A percentile compares a stretch with the other conserved stretches of the same genome.
phyloP scores from a whole-genome alignment of 2,113 vertebrate genomes.

The Ramphastos sulfuratus region DNA sequence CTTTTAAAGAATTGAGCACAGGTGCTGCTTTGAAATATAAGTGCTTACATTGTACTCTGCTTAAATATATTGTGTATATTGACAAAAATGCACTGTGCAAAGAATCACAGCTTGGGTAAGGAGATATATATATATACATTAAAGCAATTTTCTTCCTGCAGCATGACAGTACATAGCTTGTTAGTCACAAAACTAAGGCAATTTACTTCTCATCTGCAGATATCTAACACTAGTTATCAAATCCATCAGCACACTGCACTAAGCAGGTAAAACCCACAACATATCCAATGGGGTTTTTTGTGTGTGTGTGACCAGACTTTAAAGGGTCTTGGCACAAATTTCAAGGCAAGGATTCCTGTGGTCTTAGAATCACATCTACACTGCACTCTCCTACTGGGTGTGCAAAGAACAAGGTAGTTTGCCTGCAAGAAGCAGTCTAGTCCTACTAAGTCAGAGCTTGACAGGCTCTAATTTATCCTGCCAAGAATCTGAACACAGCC shows the following conservation, averaged over 20 bases:
- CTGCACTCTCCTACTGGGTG: background rate
- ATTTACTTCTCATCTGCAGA: background rate
- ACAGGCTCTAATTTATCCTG: background rate
- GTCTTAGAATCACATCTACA: background rate
- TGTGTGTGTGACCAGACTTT: fast-evolving
- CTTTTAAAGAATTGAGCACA: background rate
- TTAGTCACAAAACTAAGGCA: background rate
- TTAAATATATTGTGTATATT: background rate
- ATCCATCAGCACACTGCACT: background rate
- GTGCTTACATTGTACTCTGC: background rate
- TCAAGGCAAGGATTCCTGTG: background rate
- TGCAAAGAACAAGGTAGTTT: background rate
- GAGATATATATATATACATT: background rate
- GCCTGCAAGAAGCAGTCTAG: background rate
- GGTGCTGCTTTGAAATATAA: background rate
- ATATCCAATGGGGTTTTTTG: background rate
- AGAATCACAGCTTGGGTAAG: background rate
- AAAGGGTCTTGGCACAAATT: background rate
- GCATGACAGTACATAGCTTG: background rate
- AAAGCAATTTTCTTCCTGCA: background rate
- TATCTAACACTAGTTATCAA: background rate
- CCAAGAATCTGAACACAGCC: background rate
- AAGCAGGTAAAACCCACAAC: background rate
- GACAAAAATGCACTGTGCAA: background rate
- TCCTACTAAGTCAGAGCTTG: background rate